Evolutionary conservation across 2,113 vertebrate genomes (phyloP).

Genomic region (Sardina pilchardus): DNA sequence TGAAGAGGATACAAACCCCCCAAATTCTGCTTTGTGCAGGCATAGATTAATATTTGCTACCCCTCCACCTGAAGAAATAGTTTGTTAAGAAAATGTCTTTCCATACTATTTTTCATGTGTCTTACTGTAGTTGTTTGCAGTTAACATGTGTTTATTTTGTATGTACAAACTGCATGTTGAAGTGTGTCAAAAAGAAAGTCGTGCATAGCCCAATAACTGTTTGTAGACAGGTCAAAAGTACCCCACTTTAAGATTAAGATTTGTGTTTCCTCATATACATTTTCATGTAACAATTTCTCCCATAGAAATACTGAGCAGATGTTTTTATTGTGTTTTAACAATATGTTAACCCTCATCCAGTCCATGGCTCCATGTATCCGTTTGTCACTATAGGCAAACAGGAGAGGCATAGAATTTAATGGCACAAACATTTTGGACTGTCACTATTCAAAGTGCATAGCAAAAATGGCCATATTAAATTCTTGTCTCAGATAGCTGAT

Average conservation of each 20-base stretch:
- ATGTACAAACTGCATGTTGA: background rate
- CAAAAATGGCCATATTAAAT: background rate
- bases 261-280: background rate
- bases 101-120: background rate
- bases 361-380: background rate
- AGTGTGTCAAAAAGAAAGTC: background rate
- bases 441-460: background rate
- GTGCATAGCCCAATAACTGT: background rate
- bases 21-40: background rate
- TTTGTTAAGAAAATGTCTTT: background rate
- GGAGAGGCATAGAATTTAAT: background rate
- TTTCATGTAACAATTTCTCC: background rate
- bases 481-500: background rate
- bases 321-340: conserved; percentile 11
- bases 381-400: background rate
- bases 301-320: background rate
- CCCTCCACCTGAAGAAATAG: background rate
- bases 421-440: background rate
- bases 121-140: background rate
- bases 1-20: background rate
- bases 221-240: background rate
- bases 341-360: background rate
- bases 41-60: background rate
- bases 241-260: background rate
- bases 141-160: background rate